These are phyloP conservation scores for Diogma glabrata DNA, from an alignment of 2,888 invertebrate genomes.

Conservation along the genomic window DNA sequence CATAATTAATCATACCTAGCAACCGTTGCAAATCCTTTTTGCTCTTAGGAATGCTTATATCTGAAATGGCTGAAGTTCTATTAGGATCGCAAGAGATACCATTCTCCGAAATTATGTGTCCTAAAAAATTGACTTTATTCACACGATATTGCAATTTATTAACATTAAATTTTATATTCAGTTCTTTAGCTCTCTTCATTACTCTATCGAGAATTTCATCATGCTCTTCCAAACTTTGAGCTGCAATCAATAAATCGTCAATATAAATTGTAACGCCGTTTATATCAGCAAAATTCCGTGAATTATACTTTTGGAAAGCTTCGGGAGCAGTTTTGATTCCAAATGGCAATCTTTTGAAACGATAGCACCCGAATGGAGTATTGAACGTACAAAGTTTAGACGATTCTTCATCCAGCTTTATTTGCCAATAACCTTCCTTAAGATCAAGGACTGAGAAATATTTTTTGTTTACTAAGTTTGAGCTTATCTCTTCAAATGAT, in stretches of 20 bases:
- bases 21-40: not conserved
- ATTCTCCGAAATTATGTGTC: not conserved
- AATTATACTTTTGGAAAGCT: not conserved
- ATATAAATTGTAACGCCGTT: too few relatives aligned
- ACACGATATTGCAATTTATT: too few relatives aligned
- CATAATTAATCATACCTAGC: conserved; percentile 18
- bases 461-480: too few relatives aligned
- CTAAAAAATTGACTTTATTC: not conserved
- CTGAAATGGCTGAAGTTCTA: too few relatives aligned
- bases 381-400: too few relatives aligned
- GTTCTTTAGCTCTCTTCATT: too few relatives aligned
- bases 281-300: not conserved
- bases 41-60: not conserved
- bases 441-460: conserved; percentile 14
- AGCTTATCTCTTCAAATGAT: conserved; percentile 15
- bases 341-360: conserved; percentile 10
- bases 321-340: not conserved
- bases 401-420: too few relatives aligned
- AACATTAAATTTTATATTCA: too few relatives aligned
- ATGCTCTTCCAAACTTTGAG: not conserved
- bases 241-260: not conserved
- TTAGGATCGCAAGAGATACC: not conserved
- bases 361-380: too few relatives aligned
- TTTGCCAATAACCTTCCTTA: conserved; percentile 17
- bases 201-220: too few relatives aligned